phyloP scores from a whole-genome alignment of 2,797 vertebrate genomes.

The Crocidura indochinensis region DNA sequence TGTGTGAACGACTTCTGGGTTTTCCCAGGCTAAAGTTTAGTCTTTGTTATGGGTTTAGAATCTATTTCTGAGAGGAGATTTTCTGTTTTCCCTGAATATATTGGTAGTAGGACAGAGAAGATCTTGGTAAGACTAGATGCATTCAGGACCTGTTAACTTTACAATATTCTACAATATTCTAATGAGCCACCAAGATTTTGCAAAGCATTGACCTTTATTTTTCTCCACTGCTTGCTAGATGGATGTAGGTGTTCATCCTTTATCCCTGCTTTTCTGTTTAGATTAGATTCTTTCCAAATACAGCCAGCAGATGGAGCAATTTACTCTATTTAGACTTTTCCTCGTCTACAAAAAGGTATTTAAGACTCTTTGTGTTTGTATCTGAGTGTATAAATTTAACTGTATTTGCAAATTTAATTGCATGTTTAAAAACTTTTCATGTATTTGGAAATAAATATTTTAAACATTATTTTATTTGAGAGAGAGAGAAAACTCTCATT shows the following conservation, averaged over 20 bases:
- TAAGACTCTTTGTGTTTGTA: neutral
- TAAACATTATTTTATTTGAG: too few species aligned
- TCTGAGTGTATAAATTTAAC: neutral
- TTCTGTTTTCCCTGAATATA: conserved; percentile 4
- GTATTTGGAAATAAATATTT: conserved; percentile 43
- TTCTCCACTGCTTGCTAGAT: neutral
- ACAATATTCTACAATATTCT: neutral
- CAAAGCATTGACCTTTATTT: neutral
- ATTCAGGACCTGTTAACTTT: neutral
- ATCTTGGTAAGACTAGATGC: neutral
- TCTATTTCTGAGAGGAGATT: neutral
- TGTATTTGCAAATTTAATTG: conserved; percentile 9
- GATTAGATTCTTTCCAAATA: conserved; percentile 48
- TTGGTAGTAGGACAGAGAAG: conserved; percentile 40
- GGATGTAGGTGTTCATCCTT: neutral
- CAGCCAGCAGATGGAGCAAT: conserved; percentile 90
- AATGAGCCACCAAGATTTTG: neutral
- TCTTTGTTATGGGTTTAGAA: neutral
- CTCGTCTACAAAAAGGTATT: neutral
- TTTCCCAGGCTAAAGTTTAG: neutral
- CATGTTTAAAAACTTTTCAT: conserved; percentile 39
- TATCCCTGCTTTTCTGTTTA: conserved; percentile 20
- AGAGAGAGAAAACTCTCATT: conserved; percentile 38
- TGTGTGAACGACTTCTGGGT: neutral
- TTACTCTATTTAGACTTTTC: conserved; percentile 74